Percentiles rank a stretch among this genome's conserved stretches.
Conservation (phyloP, 1,140 invertebrate genomes). For the Varroa destructor region DNA sequence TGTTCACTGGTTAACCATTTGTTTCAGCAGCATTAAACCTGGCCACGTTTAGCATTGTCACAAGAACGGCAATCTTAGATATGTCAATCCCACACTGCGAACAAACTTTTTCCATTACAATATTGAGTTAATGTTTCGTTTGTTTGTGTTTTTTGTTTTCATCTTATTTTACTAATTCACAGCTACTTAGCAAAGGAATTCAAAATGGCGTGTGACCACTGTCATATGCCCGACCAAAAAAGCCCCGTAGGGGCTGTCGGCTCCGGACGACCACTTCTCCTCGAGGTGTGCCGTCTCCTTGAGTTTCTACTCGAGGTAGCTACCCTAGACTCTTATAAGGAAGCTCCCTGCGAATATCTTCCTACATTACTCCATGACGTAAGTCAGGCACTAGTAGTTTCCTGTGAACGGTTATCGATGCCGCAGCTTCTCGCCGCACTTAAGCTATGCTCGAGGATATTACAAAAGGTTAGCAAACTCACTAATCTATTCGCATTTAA, state of each 20-base stretch:
- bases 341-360: conserved; percentile 63
- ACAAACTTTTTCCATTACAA: too few relatives aligned
- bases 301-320: conserved; percentile 30
- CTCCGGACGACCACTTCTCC: conserved; percentile 1
- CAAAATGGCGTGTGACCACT: conserved; percentile 20
- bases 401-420: conserved; percentile 49
- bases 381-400: conserved; percentile 45
- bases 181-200: conserved; percentile 28
- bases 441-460: conserved; percentile 57
- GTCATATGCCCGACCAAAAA: neutral
- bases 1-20: too few relatives aligned
- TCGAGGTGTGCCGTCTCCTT: conserved; percentile 26
- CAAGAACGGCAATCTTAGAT: too few relatives aligned
- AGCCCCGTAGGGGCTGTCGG: neutral
- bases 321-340: conserved; percentile 54
- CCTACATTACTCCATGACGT: conserved; percentile 57
- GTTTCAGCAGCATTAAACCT: too few relatives aligned
- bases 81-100: too few relatives aligned
- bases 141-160: too few relatives aligned
- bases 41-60: too few relatives aligned
- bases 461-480: conserved; percentile 49
- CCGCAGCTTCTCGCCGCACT: conserved; percentile 53
- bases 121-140: too few relatives aligned
- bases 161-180: neutral
- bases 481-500: too few relatives aligned